phyloP scores from a whole-genome alignment of 1,140 invertebrate genomes.

The Fopius arisanus region DNA sequence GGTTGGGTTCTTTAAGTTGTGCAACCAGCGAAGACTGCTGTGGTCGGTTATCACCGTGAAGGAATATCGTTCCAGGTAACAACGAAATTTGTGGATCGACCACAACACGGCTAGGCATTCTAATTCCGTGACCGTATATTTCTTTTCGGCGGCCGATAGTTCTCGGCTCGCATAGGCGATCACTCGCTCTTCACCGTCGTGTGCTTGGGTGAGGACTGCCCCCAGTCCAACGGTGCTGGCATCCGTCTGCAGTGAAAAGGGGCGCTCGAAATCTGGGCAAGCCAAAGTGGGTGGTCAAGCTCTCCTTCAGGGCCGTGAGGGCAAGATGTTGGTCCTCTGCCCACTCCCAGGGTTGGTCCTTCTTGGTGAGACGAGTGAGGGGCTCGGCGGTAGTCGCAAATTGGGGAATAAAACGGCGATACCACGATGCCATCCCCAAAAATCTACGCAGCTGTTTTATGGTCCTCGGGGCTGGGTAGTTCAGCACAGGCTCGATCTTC shows the following conservation, averaged over 20 bases:
- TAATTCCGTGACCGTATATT: conserved; percentile 42
- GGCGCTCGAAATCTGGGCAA: conserved; percentile 34
- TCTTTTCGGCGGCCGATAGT: conserved; percentile 37
- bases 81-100: conserved; percentile 50
- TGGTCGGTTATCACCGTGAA: conserved; percentile 66
- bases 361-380: conserved; percentile 44
- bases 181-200: conserved; percentile 39
- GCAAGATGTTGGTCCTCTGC: conserved; percentile 32
- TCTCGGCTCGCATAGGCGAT: conserved; percentile 52
- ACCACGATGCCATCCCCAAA: conserved; percentile 56
- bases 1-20: background rate
- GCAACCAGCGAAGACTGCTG: conserved; percentile 43
- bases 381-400: conserved; percentile 48
- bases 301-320: conserved; percentile 30
- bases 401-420: conserved; percentile 51
- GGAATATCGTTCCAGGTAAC: conserved; percentile 55
- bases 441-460: conserved; percentile 57
- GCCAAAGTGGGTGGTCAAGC: conserved; percentile 37
- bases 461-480: conserved; percentile 43
- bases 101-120: conserved; percentile 20
- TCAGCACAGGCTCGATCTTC: conserved; percentile 39
- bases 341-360: conserved; percentile 29
- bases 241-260: conserved; percentile 37
- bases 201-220: conserved; percentile 39
- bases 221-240: conserved; percentile 39